Base-by-base conservation (phyloP, 2,797 vertebrate species). In the Melanotaenia boesemani region DNA sequence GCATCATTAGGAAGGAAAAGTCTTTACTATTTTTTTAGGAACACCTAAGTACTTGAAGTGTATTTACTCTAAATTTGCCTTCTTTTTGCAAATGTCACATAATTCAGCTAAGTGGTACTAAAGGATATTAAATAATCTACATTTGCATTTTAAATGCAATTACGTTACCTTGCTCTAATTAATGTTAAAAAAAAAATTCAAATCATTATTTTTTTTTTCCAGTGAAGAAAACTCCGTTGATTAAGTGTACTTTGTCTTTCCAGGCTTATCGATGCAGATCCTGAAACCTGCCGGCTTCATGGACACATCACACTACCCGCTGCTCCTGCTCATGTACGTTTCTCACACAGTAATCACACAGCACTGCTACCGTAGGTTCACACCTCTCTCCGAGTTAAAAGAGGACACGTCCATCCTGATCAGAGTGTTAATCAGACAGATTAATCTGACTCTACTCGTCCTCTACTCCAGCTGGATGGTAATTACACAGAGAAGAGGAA, bases 271-370 rank as follows among this genome's bases (percentile, higher is more conserved):
- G 0, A 87, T 99, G 92, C 96, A 99, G 95, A 96, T 99, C 90
- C 90, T 97, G 67, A 99, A 98, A 92, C 98, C 98, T 0, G 97
- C 97, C 0, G 92, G 95, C 63, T 99, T 99, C 73, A 65, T 92
- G 0, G 96, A 97, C 1, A 94, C 96, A 0, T 52, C 89, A 0
- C 97, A 97, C 90, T 99, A 99, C 74, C 98, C 98, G 0, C 89
- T 99, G 91, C 95, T 99, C 10, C 93, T 99, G 68, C 90, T 99
- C 5, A 95, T 99, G 98, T 99, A 89, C 92, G 98, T 98, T 90
- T 77, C 44, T 58, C 11, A 2, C 32, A 32, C 34, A 28, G 50
- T 30, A 2, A 48, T 52, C 8, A 6, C 6, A 50, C 6, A 54
- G 4, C 34, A 36, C 6, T 3, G 6, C 24, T 6, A 63, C 65